Evolutionary conservation across 2,797 vertebrate species (phyloP), one percentile per base, ranked within the genome.

Genomic region (Hyperoplus lanceolatus): DNA sequence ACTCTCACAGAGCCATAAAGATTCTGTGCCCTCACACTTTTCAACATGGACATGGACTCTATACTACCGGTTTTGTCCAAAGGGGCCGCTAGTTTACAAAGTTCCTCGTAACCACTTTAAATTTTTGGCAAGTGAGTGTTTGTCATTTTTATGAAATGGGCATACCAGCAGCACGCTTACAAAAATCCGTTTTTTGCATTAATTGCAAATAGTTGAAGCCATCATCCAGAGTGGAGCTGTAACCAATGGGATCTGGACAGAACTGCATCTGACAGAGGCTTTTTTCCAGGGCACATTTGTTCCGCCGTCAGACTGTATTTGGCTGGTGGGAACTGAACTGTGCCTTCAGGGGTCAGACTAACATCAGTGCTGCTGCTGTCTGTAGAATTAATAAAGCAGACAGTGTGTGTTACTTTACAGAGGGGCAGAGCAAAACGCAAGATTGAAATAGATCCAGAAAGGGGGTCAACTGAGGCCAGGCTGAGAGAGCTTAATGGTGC

Each of bases 401-500:
- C 89, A 82, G 77, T 79, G 77, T 87, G 77, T 79, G 77, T 87
- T 87, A 74, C 85, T 90, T 77, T 75, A 90, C 81, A 70, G 75
- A 85, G 84, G 29, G 82, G 77, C 87, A 88, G 60, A 54, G 83
- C 81, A 78, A 80, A 78, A 80, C 56, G 9, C 72, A 64, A 63
- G 80, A 85, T 78, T 78, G 90, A 90, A 92, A 91, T 72, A 72
- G 86, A 93, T 90, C 89, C 79, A 85, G 85, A 83, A 29, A 73
- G 38, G 42, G 72, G 87, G 90, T 91, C 91, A 89, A 89, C 85
- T 12, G 36, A 83, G 91, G 86, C 90, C 86, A 71, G 71, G 16
- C 16, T 78, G 75, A 89, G 87, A 90, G 80, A 84, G 76, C 78
- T 83, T 58, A 86, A 73, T 64, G 48, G 69, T 82, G 86, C 83